These are phyloP conservation scores for Philaenus spumarius DNA, from an alignment of 1,140 invertebrate species.

Conservation along the genomic window DNA sequence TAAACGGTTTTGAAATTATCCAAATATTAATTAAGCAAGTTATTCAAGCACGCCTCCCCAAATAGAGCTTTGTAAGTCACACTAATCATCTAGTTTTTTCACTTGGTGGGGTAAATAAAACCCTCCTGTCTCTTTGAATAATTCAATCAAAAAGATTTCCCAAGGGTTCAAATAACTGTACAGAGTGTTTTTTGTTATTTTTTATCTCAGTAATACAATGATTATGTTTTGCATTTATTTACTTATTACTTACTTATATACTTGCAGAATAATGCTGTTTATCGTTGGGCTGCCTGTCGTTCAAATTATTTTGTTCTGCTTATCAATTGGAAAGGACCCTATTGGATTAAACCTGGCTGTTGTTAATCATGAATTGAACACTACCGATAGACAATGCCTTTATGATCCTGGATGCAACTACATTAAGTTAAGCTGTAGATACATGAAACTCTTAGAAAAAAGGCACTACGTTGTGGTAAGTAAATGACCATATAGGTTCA, in stretches of 20 bases:
- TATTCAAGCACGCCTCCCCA: no score
- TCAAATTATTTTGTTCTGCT: slow-evolving; percentile 58
- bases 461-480: slow-evolving; percentile 34
- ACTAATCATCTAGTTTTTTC: no score
- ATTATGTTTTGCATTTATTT: not conserved
- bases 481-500: not conserved
- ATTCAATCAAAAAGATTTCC: no score
- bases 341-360: slow-evolving; percentile 75
- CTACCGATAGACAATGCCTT: slow-evolving; percentile 27
- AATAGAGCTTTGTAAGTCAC: no score
- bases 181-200: no score
- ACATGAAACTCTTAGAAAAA: slow-evolving; percentile 57
- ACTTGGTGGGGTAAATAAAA: no score
- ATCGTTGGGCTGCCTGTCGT: slow-evolving; percentile 76
- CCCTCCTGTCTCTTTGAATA: no score
- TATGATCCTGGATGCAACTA: slow-evolving; percentile 49
- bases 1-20: no score
- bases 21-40: no score
- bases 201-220: not conserved
- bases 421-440: slow-evolving; percentile 65
- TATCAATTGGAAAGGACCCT: slow-evolving; percentile 88
- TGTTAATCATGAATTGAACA: slow-evolving; percentile 73
- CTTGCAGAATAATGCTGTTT: slow-evolving; percentile 73
- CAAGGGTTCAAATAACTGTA: no score
- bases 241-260: slow-evolving; percentile 15